Base-by-base conservation (phyloP, 2,888 invertebrate species). In the Dyspetes luteomarginatus region DNA sequence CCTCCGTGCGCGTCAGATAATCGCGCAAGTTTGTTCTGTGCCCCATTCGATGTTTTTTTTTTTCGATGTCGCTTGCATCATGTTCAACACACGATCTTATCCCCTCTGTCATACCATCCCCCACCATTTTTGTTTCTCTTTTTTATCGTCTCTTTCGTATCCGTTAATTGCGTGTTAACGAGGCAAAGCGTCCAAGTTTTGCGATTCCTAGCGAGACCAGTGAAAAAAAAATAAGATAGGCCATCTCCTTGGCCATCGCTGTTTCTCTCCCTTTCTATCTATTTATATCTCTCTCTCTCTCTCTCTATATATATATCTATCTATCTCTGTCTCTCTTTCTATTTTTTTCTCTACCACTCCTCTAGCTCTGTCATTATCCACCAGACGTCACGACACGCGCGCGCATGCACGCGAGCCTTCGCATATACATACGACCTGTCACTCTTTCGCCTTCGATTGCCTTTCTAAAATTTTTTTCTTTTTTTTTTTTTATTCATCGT, bases 111-210 rank as follows among this genome's bases (percentile, higher is more conserved):
- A 50, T 67, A 69, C 26, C 58, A 28, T 58, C 30, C 52, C 43
- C 36, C 64, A 17, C 43, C 55, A 19, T 48, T 76, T 43, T 65
- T 26, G 58, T 68, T 72, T 15, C 36, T 43, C 73, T 41, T 9
- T 43, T 24, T 71, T 69, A 56, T 41, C 26, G 45, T 69, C 30
- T 28, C n/a, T 48, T 65, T 73, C 19, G 82, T 83, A 83, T 78
- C 65, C 75, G 82, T 86, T 87, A 86, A 86, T 87, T 87, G 85
- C 87, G 87, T 83, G 75, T 83, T 84, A 86, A 83, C 78, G 64
- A 84, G 69, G 19, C 45, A 50, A 52, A 30, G 5, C 28, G 50
- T 55, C 28, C 45, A 28, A 52, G 30, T 52, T 76, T n/a, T n/a
- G 36, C 62, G 45, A 36, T 67, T 55, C 43, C 30, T 58, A 30